Base-by-base conservation (phyloP, 2,888 invertebrate species). In the Harpagoxenus sublaevis region DNA sequence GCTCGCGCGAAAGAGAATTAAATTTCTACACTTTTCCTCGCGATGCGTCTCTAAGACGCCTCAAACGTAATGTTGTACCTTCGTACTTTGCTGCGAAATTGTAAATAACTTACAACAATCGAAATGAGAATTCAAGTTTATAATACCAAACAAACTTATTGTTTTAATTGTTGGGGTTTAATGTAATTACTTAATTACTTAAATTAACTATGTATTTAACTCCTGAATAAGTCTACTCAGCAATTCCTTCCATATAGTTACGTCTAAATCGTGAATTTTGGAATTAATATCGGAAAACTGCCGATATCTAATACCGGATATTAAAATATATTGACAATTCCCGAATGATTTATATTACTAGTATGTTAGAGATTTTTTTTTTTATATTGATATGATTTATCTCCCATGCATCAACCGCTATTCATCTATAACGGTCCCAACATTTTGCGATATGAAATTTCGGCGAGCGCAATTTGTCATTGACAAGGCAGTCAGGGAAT, bases 401-500 rank as follows among this genome's bases (percentile, higher is more conserved):
- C 51, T 65, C 18, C 18, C 48, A 15, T 48, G 28, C 48, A 62
- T 81, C 79, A 79, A 45, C 48, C 73, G 73, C 78, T 51, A 73
- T 81, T 73, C 73, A 57, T 81, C 73, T 28, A 48, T 73, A 78
- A 62, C 70, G 60, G 23, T 28, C 23, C 39, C 60, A 60, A 81
- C 73, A 73, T 81, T 81, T 73, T 60, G 39, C 73, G 48, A 70
- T 57, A 70, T 70, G 70, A 68, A 78, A 55, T 78, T 68, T 78
- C 68, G 78, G 60, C 39, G 79, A 39, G 79, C 23, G 73, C 79
- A 60, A 73, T 81, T 81, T 81, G 60, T 73, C 73, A 60, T 73
- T 73, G 79, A 71, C 79, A 45, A 31, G 60, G 31, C 73, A 79
- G 79, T 60, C 39, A 48, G 73, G 51, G 48, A 73, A 73, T 71